Evolutionary conservation across 2,797 vertebrate species (phyloP).

Genomic region (Lagocephalus sceleratus): DNA sequence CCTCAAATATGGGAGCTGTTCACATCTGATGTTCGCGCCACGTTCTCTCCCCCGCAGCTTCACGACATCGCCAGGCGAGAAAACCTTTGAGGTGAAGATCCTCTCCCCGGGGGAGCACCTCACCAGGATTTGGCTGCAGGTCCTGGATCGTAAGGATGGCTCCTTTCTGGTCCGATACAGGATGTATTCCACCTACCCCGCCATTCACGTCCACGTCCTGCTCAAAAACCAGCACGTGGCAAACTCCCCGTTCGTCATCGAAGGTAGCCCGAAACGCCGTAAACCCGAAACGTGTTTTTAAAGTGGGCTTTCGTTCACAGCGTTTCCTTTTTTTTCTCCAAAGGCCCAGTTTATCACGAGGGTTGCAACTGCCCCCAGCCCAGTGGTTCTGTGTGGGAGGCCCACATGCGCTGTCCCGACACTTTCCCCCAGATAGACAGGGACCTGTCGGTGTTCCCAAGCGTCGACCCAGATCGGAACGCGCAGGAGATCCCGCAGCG

Average conservation of each 20-base stretch:
- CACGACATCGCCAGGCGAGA: slow-evolving; percentile 86
- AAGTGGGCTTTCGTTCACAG: not conserved
- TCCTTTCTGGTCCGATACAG: slow-evolving; percentile 94
- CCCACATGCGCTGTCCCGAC: slow-evolving; percentile 85
- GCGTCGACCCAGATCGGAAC: slow-evolving; percentile 86
- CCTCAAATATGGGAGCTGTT: not conserved
- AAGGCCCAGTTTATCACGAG: slow-evolving; percentile 92
- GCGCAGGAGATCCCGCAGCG: slow-evolving; percentile 87
- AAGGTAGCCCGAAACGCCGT: slow-evolving; percentile 74
- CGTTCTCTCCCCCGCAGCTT: slow-evolving; percentile 71
- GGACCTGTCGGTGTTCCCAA: slow-evolving; percentile 81
- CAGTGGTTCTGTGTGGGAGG: slow-evolving; percentile 80
- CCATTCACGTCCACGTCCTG: slow-evolving; percentile 83
- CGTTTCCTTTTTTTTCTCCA: not conserved
- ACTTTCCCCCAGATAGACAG: slow-evolving; percentile 86
- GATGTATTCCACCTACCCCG: slow-evolving; percentile 93
- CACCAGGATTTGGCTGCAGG: slow-evolving; percentile 90
- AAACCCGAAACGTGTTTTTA: not conserved
- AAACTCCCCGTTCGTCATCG: slow-evolving; percentile 87
- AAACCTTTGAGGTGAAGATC: slow-evolving; percentile 88
- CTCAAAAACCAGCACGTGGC: slow-evolving; percentile 79
- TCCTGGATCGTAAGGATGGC: slow-evolving; percentile 92
- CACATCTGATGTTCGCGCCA: not conserved
- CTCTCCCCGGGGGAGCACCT: slow-evolving; percentile 84
- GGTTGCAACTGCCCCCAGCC: slow-evolving; percentile 89